phyloP scores from a whole-genome alignment of 2,888 invertebrate genomes.

The Torymus aiolomorphi region DNA sequence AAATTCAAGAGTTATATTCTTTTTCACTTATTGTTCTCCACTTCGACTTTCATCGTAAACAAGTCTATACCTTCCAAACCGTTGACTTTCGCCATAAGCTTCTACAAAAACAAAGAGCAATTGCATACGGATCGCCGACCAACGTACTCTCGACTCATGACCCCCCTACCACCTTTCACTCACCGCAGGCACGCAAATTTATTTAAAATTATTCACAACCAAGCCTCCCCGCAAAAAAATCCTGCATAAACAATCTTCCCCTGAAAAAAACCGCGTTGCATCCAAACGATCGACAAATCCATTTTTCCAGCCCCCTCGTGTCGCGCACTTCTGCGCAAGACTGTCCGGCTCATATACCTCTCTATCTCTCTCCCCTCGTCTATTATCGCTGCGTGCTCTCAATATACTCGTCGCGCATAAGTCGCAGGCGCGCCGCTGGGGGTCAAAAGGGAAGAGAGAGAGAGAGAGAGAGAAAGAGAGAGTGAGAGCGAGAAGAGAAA shows the following conservation, averaged over 20 bases:
- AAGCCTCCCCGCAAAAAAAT: conserved; percentile 21
- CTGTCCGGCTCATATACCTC: conserved; percentile 42
- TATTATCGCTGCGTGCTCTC: conserved; percentile 39
- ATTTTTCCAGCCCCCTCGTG: conserved; percentile 8
- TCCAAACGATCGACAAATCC: conserved; percentile 23
- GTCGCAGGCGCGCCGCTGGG: conserved; percentile 49
- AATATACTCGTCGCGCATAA: conserved; percentile 51
- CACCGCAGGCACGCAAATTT: conserved; percentile 24
- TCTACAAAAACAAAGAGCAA: conserved; percentile 21
- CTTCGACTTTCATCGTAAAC: no score
- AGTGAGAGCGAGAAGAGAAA: no score
- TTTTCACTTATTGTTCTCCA: no score
- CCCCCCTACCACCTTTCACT: conserved; percentile 6
- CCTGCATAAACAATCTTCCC: neutral
- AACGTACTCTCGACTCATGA: neutral
- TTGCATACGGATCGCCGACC: neutral
- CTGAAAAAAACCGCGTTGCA: conserved; percentile 26
- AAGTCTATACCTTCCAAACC: no score
- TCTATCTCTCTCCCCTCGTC: conserved; percentile 24
- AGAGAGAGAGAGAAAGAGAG: neutral
- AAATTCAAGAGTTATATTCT: no score
- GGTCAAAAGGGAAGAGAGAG: conserved; percentile 23
- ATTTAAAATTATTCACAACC: conserved; percentile 55
- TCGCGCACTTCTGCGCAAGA: conserved; percentile 37
- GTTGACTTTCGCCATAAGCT: neutral